phyloP scores from a whole-genome alignment of 64 coral and sea anemone genomes.

The Cladopsammia gracilis region DNA sequence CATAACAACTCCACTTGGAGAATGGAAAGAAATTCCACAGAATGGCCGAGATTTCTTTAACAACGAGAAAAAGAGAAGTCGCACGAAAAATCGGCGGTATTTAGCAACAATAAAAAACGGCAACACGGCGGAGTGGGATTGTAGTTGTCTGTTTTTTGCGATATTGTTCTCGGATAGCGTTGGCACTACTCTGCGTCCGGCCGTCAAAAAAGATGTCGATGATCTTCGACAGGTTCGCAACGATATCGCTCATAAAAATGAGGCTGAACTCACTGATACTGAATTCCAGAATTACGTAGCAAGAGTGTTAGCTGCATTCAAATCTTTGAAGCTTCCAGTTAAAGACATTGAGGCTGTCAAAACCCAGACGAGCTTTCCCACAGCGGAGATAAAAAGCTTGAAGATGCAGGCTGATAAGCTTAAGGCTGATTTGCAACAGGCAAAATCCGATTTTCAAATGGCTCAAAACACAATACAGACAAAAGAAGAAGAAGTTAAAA shows the following conservation, averaged over 20 bases:
- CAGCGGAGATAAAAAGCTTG: not conserved
- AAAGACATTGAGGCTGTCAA: slow-evolving; percentile 15
- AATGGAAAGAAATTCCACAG: too few species aligned
- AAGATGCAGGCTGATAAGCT: not conserved
- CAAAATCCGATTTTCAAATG: too few species aligned
- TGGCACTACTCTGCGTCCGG: not conserved
- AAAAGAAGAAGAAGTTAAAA: not conserved
- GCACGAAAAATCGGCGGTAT: too few species aligned
- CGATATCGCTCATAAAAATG: not conserved
- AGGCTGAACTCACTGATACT: slow-evolving; percentile 5
- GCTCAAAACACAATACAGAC: too few species aligned
- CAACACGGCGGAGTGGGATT: slow-evolving; percentile 3
- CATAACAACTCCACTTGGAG: too few species aligned
- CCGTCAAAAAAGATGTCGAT: not conserved
- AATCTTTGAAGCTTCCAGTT: slow-evolving; percentile 1
- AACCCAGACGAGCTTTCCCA: slow-evolving; percentile 44
- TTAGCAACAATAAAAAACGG: too few species aligned
- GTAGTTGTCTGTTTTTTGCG: slow-evolving; percentile 29
- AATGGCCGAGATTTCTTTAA: too few species aligned
- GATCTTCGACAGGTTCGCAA: slow-evolving; percentile 32
- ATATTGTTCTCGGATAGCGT: slow-evolving; percentile 39
- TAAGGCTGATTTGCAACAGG: not conserved
- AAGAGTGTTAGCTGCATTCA: slow-evolving; percentile 19
- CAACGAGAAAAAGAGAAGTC: too few species aligned
- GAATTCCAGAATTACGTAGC: not conserved